phyloP scores from a whole-genome alignment of 2,888 invertebrate species.

The Dryadula phaetusa region DNA sequence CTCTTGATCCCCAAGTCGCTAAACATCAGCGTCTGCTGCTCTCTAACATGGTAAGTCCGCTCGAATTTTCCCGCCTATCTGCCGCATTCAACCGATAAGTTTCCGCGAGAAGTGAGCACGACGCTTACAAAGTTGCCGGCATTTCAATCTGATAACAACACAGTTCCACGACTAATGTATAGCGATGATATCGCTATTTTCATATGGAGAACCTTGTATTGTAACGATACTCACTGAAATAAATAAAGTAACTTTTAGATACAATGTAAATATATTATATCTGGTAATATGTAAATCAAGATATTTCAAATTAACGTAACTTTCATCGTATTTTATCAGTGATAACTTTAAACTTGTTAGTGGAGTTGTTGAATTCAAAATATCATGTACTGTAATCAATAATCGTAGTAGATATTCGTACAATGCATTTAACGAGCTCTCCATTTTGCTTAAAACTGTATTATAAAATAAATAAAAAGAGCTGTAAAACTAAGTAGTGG shows the following conservation, averaged over 20 bases:
- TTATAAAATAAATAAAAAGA: too few relatives aligned
- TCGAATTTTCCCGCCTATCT: conserved; percentile 56
- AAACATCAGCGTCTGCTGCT: conserved; percentile 82
- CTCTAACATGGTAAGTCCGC: conserved; percentile 81
- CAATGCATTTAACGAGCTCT: too few relatives aligned
- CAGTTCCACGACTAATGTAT: conserved; percentile 61
- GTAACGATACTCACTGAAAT: conserved; percentile 56
- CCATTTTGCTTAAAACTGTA: too few relatives aligned
- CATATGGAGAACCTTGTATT: conserved; percentile 53
- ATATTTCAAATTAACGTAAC: background rate
- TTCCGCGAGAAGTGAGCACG: conserved; percentile 57
- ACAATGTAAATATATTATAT: conserved; percentile 4
- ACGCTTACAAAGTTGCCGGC: conserved; percentile 62
- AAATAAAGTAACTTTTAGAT: conserved; percentile 60
- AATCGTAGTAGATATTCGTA: too few relatives aligned
- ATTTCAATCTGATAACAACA: conserved; percentile 71
- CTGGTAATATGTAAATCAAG: background rate
- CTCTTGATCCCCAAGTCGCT: conserved; percentile 79
- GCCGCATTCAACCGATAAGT: conserved; percentile 57
- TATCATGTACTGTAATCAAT: too few relatives aligned
- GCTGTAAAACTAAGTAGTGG: too few relatives aligned
- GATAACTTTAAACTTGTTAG: conserved; percentile 65
- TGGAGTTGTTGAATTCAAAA: conserved; percentile 68
- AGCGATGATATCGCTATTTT: conserved; percentile 62
- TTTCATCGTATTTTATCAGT: conserved; percentile 42